Evolutionary conservation across 2,888 invertebrate genomes (phyloP).

Genomic region (Aproaerema taeniolella): DNA sequence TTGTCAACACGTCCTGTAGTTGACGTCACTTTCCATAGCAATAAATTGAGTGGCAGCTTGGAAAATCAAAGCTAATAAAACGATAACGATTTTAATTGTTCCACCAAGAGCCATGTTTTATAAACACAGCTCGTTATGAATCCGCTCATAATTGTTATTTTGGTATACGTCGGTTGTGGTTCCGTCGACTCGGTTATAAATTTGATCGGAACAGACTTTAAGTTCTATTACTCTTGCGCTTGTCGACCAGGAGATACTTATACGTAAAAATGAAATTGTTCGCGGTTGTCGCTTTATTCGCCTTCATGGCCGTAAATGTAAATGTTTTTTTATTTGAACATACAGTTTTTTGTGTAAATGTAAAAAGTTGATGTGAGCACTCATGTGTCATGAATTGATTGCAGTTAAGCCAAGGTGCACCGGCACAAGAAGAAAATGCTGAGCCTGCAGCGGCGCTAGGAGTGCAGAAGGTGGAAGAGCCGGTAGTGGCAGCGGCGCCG

Average conservation of each 20-base stretch:
- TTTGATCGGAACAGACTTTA: slow-evolving; percentile 22
- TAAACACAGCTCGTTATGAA: slow-evolving; percentile 46
- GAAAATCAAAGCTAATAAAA: slow-evolving; percentile 16
- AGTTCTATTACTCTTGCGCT: slow-evolving; percentile 30
- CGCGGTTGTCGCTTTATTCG: slow-evolving; percentile 43
- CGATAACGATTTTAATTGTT: slow-evolving; percentile 18
- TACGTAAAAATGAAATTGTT: slow-evolving; percentile 49
- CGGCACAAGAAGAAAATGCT: too few species aligned
- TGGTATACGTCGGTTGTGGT: slow-evolving; percentile 27
- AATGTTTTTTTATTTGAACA: not conserved
- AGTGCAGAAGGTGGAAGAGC: slow-evolving; percentile 2
- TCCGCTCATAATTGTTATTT: slow-evolving; percentile 40
- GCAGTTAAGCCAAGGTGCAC: slow-evolving; percentile 40
- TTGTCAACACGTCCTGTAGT: slow-evolving; percentile 1
- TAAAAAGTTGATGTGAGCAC: too few species aligned
- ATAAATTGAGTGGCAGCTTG: slow-evolving; percentile 10
- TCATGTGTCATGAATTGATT: too few species aligned
- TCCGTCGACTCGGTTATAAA: slow-evolving; percentile 45
- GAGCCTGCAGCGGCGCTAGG: slow-evolving; percentile 23
- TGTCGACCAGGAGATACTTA: slow-evolving; percentile 12
- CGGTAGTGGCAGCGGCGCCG: not conserved
- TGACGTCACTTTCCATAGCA: slow-evolving; percentile 4
- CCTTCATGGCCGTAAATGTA: slow-evolving; percentile 60
- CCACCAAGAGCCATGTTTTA: slow-evolving; percentile 38
- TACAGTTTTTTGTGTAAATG: not conserved